Evolutionary conservation across 2,113 vertebrate genomes (phyloP).

Genomic region (Bubo scandiacus): DNA sequence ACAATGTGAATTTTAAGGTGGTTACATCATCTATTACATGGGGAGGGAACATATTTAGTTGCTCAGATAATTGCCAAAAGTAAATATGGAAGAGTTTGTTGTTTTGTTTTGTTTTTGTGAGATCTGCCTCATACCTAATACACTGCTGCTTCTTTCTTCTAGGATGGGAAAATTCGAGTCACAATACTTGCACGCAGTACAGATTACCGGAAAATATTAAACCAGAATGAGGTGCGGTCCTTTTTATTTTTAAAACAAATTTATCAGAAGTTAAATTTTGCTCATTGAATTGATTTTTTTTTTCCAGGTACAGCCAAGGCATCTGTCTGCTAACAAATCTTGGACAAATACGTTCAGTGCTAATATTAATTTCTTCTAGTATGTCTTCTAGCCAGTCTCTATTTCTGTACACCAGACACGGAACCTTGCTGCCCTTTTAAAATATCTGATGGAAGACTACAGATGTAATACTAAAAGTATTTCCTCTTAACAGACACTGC

Average conservation of each 20-base stretch:
- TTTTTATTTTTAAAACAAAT: background rate
- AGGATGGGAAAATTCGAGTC: slow-evolving; percentile 91
- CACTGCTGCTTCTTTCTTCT: slow-evolving; percentile 45
- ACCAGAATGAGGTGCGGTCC: slow-evolving; percentile 88
- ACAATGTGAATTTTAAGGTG: background rate
- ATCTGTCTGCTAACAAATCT: background rate
- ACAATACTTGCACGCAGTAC: slow-evolving; percentile 94
- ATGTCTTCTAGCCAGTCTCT: background rate
- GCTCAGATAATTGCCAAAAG: background rate
- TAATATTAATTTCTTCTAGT: slow-evolving; percentile 6
- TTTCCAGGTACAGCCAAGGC: background rate
- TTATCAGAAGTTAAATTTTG: background rate
- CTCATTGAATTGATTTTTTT: background rate
- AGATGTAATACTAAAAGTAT: slow-evolving; percentile 34
- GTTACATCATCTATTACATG: background rate
- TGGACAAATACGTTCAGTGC: background rate
- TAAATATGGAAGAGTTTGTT: background rate
- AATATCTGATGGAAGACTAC: background rate
- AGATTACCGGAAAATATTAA: slow-evolving; percentile 91
- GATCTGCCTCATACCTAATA: background rate
- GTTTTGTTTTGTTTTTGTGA: background rate
- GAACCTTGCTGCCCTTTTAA: slow-evolving; percentile 13
- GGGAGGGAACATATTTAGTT: background rate
- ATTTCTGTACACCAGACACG: background rate
- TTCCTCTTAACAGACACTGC: slow-evolving; percentile 4